Base-by-base conservation (phyloP, 2,888 invertebrate species). In the Orgyia antiqua region DNA sequence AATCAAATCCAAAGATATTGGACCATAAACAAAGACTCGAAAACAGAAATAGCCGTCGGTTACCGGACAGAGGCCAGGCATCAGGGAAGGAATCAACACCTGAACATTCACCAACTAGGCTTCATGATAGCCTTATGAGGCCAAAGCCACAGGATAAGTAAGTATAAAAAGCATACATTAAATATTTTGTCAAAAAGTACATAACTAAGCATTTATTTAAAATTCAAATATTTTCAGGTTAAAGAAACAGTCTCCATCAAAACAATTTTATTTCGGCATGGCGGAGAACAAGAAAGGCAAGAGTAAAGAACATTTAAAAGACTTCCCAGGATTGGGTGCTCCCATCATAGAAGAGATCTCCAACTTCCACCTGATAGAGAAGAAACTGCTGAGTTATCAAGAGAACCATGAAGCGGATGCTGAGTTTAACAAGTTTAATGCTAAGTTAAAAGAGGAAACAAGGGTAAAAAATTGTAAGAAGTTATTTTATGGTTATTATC, bases 261-360 rank as follows among this genome's bases (percentile, higher is more conserved):
- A 84, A 31, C 84, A 86, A 33, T 94, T 94, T 70, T 94, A 94
- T 74, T 94, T 94, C 59, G 94, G 94, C 19, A 94, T 94, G 93
- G 90, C 90, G 42, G 88, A 89, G 45, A 78, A 73, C 45, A 76
- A 78, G 27, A 77, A 78, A 27, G 50, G 68, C 0, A 65, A 69
- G 25, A 47, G 61, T 0, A 58, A 67, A 13, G 77, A 86, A 18
- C 70, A 77, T 32, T 44, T 79, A 2, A 84, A 78, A 31, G 84
- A 84, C 47, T 86, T 86, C 48, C 83, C 83, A 0, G 84, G 84
- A 0, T 55, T 86, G 1, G 84, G 84, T 3, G 77, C 77, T 31
- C 84, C 84, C 2, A 82, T 86, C 36, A 82, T 84, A 13, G 82
- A 83, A 35, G 83, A 86, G 45, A 70, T 83, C 31, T 74, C 68